A percentile compares a stretch with the other conserved stretches of the same genome.
Evolutionary conservation across 2,888 invertebrate species (phyloP).

Genomic region (Lacanobia wlatinum): DNA sequence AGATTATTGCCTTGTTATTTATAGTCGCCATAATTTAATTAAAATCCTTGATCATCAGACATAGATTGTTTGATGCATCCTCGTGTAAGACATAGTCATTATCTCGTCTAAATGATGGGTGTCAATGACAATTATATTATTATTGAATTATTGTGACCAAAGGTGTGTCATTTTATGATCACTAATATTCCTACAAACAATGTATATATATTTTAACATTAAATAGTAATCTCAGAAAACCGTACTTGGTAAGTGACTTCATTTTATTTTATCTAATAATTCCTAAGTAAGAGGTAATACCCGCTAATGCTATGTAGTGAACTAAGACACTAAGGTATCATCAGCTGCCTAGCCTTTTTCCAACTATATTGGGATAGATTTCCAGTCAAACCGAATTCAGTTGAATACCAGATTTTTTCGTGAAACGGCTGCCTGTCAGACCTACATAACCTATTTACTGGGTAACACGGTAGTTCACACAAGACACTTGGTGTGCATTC

Average conservation of each 20-base stretch:
- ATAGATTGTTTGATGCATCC: conserved; percentile 18
- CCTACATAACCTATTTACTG: too few relatives aligned
- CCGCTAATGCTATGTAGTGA: background rate
- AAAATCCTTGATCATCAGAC: conserved; percentile 47
- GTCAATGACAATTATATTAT: conserved; percentile 31
- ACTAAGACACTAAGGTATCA: background rate
- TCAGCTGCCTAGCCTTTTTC: too few relatives aligned
- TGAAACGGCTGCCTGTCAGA: too few relatives aligned
- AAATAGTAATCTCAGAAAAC: background rate
- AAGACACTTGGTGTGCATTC: background rate
- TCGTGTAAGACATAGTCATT: conserved; percentile 34
- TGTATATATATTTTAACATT: background rate
- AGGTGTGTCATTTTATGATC: background rate
- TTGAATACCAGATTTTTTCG: too few relatives aligned
- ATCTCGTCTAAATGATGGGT: conserved; percentile 34
- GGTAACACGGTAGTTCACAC: too few relatives aligned
- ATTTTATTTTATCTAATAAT: background rate
- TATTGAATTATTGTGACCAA: conserved; percentile 17
- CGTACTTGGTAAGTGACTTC: background rate
- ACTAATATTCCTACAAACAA: background rate
- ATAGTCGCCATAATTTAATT: conserved; percentile 44
- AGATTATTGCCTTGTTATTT: conserved; percentile 25
- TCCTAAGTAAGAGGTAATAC: background rate
- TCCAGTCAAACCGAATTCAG: too few relatives aligned
- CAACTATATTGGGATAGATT: too few relatives aligned